phyloP scores from a whole-genome alignment of 1,140 invertebrate species.

The Acromyrmex heyeri region DNA sequence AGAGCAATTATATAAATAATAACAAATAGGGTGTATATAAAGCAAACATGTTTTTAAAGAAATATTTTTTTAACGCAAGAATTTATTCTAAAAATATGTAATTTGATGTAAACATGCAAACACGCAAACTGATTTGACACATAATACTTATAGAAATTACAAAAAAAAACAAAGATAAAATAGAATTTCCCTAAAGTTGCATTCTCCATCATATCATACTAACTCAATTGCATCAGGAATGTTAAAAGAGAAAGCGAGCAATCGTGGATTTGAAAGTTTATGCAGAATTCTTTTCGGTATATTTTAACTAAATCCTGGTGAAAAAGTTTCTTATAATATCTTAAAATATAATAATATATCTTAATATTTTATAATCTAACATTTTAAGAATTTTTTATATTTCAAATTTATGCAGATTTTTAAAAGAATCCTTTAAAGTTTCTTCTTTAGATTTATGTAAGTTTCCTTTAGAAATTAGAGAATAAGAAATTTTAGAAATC shows the following conservation, averaged over 20 bases:
- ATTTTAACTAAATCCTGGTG: not conserved
- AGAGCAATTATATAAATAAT: not conserved
- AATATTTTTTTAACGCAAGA: not conserved
- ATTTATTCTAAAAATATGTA: not conserved
- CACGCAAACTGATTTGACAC: too few relatives aligned
- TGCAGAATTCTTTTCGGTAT: not conserved
- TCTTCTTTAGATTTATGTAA: too few relatives aligned
- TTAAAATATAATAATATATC: too few relatives aligned
- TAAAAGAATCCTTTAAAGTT: too few relatives aligned
- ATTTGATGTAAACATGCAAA: too few relatives aligned
- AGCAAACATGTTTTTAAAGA: not conserved
- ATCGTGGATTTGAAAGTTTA: slow-evolving; percentile 11
- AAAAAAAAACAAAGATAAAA: not conserved
- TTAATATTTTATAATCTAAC: too few relatives aligned
- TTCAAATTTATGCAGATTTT: too few relatives aligned
- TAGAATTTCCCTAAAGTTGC: not conserved
- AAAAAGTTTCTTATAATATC: too few relatives aligned
- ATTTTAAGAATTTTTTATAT: too few relatives aligned
- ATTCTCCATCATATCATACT: not conserved
- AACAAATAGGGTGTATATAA: not conserved
- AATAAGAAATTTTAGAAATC: too few relatives aligned
- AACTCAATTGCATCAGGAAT: not conserved
- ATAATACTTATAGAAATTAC: too few relatives aligned
- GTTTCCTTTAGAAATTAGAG: too few relatives aligned
- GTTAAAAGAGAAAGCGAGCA: not conserved